Conservation (phyloP, 2,797 vertebrate species). For the Eidolon dupreanum region DNA sequence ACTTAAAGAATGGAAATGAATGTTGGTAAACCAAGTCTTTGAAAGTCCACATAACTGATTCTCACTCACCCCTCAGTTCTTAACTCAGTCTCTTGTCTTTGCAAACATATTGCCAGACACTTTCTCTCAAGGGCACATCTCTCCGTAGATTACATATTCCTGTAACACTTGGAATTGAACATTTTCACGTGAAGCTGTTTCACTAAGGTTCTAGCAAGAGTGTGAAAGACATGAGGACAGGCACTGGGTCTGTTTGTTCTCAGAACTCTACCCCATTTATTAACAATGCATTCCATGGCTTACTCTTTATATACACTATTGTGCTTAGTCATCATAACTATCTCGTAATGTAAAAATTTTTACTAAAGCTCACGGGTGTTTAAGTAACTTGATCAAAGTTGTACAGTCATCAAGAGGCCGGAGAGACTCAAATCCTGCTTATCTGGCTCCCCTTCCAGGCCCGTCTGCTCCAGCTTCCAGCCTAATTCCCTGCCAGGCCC, state of each 20-base stretch:
- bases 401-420: not conserved
- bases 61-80: not conserved
- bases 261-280: not conserved
- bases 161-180: not conserved
- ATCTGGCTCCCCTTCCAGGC: not conserved
- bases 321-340: not conserved
- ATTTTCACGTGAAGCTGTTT: not conserved
- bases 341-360: not conserved
- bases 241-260: not conserved
- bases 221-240: not conserved
- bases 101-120: not conserved
- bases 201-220: not conserved
- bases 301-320: not conserved
- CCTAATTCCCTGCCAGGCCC: not conserved
- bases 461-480: accelerated
- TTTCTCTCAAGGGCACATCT: not conserved
- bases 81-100: not conserved
- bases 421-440: not conserved
- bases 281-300: not conserved
- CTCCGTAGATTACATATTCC: not conserved
- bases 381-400: not conserved
- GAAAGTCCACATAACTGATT: not conserved
- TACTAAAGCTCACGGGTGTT: not conserved
- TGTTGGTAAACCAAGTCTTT: not conserved
- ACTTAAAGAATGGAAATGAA: not conserved